A percentile compares a stretch with the other conserved stretches of the same genome.
Evolutionary conservation across 2,797 vertebrate species (phyloP).

Genomic region (Poeciliopsis turneri): DNA sequence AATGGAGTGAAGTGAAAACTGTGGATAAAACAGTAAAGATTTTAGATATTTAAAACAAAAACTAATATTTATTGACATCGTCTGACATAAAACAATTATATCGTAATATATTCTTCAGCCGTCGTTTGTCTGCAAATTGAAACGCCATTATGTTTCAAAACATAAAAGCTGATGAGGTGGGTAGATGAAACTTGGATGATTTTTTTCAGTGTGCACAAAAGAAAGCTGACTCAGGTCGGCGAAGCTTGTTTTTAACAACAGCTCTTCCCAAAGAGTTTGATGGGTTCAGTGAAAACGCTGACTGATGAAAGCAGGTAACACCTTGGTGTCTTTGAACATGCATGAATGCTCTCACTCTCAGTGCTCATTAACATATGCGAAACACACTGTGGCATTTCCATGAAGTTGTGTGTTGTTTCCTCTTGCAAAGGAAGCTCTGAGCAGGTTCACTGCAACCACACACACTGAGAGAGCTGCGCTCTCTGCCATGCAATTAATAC

Average conservation of each 20-base stretch:
- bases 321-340: conserved; percentile 6
- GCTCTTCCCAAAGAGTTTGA: conserved; percentile 1
- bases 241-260: neutral
- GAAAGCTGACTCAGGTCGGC: conserved; percentile 21
- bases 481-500: neutral
- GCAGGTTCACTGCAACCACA: conserved; percentile 31
- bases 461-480: conserved; percentile 23
- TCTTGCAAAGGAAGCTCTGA: conserved; percentile 60
- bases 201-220: neutral
- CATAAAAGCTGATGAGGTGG: neutral
- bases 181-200: neutral
- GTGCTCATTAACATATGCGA: conserved; percentile 42
- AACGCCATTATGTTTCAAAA: neutral
- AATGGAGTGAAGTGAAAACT: no score
- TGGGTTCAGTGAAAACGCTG: conserved; percentile 34
- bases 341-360: conserved; percentile 11
- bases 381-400: conserved; percentile 60
- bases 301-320: conserved; percentile 13
- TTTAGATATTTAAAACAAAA: no score
- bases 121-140: no score
- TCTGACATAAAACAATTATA: no score
- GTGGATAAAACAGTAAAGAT: no score
- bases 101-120: no score
- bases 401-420: conserved; percentile 57
- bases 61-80: no score